Percentiles rank a stretch among this genome's conserved stretches.
These are phyloP conservation scores for Pachyseris speciosa DNA, from an alignment of 64 coral and sea anemone species.

Conservation along the genomic window DNA sequence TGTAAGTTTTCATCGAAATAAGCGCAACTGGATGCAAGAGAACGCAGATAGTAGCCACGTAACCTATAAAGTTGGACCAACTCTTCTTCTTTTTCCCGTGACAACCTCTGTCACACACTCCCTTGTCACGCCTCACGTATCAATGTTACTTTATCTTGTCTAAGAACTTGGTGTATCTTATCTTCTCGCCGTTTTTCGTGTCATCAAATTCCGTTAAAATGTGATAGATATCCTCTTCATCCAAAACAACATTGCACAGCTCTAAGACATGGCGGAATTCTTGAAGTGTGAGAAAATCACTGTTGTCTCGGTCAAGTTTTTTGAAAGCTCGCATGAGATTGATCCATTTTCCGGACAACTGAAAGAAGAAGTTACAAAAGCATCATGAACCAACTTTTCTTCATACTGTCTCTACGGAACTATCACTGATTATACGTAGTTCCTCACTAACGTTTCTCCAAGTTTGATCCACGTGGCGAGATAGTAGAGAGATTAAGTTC, in stretches of 20 bases:
- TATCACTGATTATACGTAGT: too few relatives aligned
- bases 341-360: conserved; percentile 96
- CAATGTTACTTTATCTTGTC: conserved; percentile 57
- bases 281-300: conserved; percentile 82
- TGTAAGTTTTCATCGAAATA: too few relatives aligned
- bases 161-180: conserved; percentile 74
- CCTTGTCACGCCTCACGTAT: too few relatives aligned
- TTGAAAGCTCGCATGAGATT: conserved; percentile 92
- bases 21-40: too few relatives aligned
- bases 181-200: conserved; percentile 66
- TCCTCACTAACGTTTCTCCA: too few relatives aligned
- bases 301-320: conserved; percentile 89
- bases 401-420: too few relatives aligned
- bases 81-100: neutral
- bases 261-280: conserved; percentile 96
- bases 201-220: conserved; percentile 88
- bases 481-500: too few relatives aligned
- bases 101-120: neutral
- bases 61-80: too few relatives aligned
- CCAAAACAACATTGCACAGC: conserved; percentile 80
- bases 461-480: too few relatives aligned
- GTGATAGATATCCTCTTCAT: conserved; percentile 97
- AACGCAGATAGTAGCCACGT: too few relatives aligned
- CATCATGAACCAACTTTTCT: too few relatives aligned
- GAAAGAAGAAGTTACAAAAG: conserved; percentile 3